Evolutionary conservation across 2,888 invertebrate genomes (phyloP).

Genomic region (Polydesmus complanatus): DNA sequence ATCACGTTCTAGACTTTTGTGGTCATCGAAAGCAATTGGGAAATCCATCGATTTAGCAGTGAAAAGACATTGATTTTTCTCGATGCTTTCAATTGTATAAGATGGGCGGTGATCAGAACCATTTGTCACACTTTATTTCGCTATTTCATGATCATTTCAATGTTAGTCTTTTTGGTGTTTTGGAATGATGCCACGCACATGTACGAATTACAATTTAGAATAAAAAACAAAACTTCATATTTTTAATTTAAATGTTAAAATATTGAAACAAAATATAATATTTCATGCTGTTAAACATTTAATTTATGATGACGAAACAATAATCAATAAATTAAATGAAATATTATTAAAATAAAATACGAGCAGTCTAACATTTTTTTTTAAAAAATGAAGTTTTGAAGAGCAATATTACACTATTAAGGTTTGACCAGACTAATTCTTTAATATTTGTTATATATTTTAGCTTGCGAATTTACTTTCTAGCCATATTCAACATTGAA

Average conservation of each 20-base stretch:
- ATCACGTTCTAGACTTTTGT: slow-evolving; percentile 2
- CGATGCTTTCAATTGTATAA: background rate
- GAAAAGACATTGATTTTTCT: background rate
- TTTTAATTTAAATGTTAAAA: background rate
- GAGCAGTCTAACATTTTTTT: too few relatives aligned
- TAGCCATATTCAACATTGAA: slow-evolving; percentile 87
- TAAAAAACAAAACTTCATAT: background rate
- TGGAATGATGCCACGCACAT: background rate
- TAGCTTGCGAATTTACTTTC: too few relatives aligned
- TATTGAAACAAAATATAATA: background rate
- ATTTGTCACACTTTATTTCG: background rate
- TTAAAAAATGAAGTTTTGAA: too few relatives aligned
- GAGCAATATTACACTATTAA: too few relatives aligned
- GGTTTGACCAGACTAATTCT: too few relatives aligned
- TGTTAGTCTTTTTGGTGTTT: background rate
- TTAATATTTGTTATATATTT: too few relatives aligned
- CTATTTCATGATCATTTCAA: slow-evolving; percentile 5
- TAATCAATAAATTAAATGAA: too few relatives aligned
- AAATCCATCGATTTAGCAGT: slow-evolving; percentile 5
- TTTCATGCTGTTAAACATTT: too few relatives aligned
- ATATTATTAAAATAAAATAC: too few relatives aligned
- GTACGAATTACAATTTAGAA: background rate
- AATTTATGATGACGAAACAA: too few relatives aligned
- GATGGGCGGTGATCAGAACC: background rate
- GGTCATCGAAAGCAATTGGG: slow-evolving; percentile 1